Percentiles rank a stretch among this genome's conserved stretches.
phyloP scores from a whole-genome alignment of 2,797 vertebrate species.

The Tadarida brasiliensis region DNA sequence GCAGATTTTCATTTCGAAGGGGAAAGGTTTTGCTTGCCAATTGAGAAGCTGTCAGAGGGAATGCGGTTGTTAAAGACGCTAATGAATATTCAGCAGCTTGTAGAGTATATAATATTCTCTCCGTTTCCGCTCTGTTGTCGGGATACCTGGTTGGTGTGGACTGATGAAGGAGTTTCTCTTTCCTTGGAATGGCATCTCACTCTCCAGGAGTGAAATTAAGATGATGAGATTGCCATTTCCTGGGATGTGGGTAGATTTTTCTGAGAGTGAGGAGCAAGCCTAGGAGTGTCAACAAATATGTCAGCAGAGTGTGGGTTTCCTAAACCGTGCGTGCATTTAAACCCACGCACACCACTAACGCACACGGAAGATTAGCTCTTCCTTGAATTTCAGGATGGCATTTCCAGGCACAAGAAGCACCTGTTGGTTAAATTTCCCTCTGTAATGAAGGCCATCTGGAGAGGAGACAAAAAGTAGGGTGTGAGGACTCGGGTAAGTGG shows the following conservation, averaged over 20 bases:
- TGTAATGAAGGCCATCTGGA: slow-evolving; percentile 84
- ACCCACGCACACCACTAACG: neutral
- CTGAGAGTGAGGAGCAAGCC: neutral
- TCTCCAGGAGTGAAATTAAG: slow-evolving; percentile 35
- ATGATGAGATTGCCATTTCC: neutral
- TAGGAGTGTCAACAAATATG: neutral
- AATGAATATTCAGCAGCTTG: slow-evolving; percentile 38
- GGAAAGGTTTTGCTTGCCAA: slow-evolving; percentile 52
- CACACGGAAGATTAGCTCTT: slow-evolving; percentile 79
- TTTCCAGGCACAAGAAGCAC: slow-evolving; percentile 84
- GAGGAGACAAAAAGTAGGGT: slow-evolving; percentile 70
- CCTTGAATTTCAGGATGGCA: slow-evolving; percentile 83
- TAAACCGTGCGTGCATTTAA: neutral
- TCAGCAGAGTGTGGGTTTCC: slow-evolving; percentile 8
- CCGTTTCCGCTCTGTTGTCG: neutral
- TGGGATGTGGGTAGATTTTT: neutral
- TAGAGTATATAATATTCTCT: neutral
- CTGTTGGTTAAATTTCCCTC: slow-evolving; percentile 81
- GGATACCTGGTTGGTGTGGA: neutral
- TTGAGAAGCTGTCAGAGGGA: slow-evolving; percentile 50
- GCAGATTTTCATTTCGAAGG: slow-evolving; percentile 62
- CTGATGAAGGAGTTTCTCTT: neutral
- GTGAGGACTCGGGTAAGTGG: slow-evolving; percentile 64
- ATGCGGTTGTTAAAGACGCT: slow-evolving; percentile 66
- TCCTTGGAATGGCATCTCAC: neutral